Evolutionary conservation across 2,888 invertebrate genomes (phyloP).

Genomic region (Lasioglossum calceatum): DNA sequence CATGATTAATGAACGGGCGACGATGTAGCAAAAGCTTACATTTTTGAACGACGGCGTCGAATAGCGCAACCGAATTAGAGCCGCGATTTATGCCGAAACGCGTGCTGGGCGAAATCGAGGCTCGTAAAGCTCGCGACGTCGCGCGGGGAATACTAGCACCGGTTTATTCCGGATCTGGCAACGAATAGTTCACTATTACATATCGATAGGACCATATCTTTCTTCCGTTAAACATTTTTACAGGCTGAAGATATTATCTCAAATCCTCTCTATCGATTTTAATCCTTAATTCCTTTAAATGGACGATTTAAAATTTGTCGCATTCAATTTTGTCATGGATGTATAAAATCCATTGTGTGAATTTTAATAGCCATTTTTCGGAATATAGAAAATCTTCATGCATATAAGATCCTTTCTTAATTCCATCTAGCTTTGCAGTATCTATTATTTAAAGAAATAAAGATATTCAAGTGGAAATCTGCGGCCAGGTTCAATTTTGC

Average conservation of each 20-base stretch:
- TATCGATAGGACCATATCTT: neutral
- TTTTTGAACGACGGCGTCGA: constrained; percentile 6
- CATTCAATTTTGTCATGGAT: neutral
- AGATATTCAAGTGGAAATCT: neutral
- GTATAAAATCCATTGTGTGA: neutral
- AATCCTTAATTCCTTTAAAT: neutral
- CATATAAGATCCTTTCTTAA: neutral
- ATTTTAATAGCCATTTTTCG: neutral
- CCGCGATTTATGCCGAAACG: constrained; percentile 7
- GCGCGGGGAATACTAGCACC: neutral
- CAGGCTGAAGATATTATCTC: too few relatives aligned
- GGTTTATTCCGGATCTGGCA: neutral
- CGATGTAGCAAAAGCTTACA: neutral
- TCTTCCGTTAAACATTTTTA: neutral
- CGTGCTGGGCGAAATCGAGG: neutral
- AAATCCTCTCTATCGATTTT: neutral
- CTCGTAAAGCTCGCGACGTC: neutral
- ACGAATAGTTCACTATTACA: neutral
- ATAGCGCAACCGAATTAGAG: constrained; percentile 2
- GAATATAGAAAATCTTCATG: neutral
- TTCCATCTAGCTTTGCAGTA: neutral
- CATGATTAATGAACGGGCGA: constrained; percentile 18
- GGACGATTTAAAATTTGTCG: neutral
- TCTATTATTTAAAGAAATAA: neutral
- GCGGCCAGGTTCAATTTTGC: neutral